Evolutionary conservation across 2,113 vertebrate genomes (phyloP), one percentile per base, ranked within the genome.

Genomic region (Nycticryphes semicollaris): DNA sequence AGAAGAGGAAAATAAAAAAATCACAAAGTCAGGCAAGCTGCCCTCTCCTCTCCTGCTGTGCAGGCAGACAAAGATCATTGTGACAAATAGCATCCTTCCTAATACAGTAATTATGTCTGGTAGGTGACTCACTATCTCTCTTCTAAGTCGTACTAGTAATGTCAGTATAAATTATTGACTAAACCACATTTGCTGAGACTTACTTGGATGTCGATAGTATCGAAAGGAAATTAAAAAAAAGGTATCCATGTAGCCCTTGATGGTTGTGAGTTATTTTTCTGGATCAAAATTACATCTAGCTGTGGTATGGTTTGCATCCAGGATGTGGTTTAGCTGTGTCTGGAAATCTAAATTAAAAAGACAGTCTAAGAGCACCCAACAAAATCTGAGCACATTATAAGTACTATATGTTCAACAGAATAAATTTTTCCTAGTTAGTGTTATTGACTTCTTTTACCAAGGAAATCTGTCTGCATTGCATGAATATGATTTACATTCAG

Each of bases 281-380:
- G 48, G 57, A 59, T 79, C 88, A 50, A 77, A 89, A 76, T 78
- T 88, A 80, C 24, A 31, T 89, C 64, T 51, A 72, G 64, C 48
- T 91, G 37, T 24, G 82, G 50, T 72, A 18, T 14, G 43, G 51
- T 87, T 88, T 86, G 33, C 59, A 95, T 70, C 72, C 33, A 79
- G 79, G 35, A 90, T 94, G 81, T 51, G 80, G 72, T 87, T 64
- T 93, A 88, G 39, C 59, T 37, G 54, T 45, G 57, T 70, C 91
- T 97, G 89, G 45, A 95, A 96, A 89, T 45, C 39, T 64, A 76
- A 96, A 89, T 93, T n/a, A 48, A 91, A 89, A 94, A 57, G 68
- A 53, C 56, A 86, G 22, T 16, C 24, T 66, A 48, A 80, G 20
- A 74, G 47, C 68, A 90, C 43, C 43, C 35, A 74, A 68, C 35